A percentile compares a stretch with the other conserved stretches of the same genome.
Evolutionary conservation across 2,113 vertebrate genomes (phyloP).

Genomic region (Trochalopteron elliotii): DNA sequence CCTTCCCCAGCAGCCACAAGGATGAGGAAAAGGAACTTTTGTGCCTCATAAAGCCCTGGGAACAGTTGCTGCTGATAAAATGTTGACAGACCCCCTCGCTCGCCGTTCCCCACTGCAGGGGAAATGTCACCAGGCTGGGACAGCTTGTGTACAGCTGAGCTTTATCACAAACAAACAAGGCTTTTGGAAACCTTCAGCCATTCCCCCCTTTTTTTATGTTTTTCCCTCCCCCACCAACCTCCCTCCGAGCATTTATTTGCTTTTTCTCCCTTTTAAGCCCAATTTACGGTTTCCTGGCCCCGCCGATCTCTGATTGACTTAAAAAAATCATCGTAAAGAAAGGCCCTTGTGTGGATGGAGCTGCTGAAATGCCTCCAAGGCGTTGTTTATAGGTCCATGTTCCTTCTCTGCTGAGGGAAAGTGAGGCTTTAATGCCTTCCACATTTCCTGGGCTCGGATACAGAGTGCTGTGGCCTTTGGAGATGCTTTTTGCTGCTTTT

Average conservation of each 20-base stretch:
- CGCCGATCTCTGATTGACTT: constrained; percentile 47
- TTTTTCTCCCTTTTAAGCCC: constrained; percentile 50
- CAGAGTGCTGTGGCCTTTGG: constrained; percentile 33
- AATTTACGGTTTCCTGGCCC: constrained; percentile 69
- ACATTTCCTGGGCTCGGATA: constrained; percentile 51
- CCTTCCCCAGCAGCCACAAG: neutral
- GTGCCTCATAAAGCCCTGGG: neutral
- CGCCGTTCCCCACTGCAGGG: neutral
- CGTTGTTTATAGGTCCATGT: constrained; percentile 60
- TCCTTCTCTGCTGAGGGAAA: constrained; percentile 70
- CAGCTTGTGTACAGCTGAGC: constrained; percentile 31
- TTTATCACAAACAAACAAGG: constrained; percentile 46
- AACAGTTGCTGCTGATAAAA: constrained; percentile 32
- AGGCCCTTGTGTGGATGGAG: constrained; percentile 34
- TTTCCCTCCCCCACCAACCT: accelerated
- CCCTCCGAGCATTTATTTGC: constrained; percentile 1
- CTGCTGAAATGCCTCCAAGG: constrained; percentile 69
- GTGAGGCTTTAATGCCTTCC: constrained; percentile 73
- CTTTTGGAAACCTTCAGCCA: constrained; percentile 13
- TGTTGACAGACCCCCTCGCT: constrained; percentile 43
- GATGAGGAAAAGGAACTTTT: constrained; percentile 47
- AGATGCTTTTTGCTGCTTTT: constrained; percentile 47
- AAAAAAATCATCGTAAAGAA: neutral
- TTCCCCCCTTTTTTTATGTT: neutral
- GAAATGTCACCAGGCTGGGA: constrained; percentile 5